These are phyloP conservation scores for Xyliphius kryptos DNA, from an alignment of 2,113 vertebrate species.

Conservation along the genomic window DNA sequence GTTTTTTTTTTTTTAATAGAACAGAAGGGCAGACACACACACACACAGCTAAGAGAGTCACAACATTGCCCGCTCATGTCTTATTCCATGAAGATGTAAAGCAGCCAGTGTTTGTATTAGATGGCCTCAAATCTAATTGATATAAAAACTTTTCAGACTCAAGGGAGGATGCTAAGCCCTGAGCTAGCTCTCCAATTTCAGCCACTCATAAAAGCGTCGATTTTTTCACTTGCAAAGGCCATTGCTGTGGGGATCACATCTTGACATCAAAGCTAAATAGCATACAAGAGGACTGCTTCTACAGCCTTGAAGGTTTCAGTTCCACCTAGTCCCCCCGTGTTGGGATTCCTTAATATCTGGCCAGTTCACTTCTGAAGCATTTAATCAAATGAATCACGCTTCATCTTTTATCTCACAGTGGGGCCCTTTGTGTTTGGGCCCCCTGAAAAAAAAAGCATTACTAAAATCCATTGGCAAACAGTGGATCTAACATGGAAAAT, in stretches of 20 bases:
- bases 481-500: slow-evolving; percentile 73
- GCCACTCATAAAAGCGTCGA: slow-evolving; percentile 40
- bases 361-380: slow-evolving; percentile 30
- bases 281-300: slow-evolving; percentile 53
- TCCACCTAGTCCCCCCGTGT: slow-evolving; percentile 38
- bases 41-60: slow-evolving; percentile 10
- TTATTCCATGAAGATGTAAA: slow-evolving; percentile 61
- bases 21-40: neutral
- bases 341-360: slow-evolving; percentile 44
- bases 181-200: slow-evolving; percentile 50
- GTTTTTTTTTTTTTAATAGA: slow-evolving; percentile 9
- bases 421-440: slow-evolving; percentile 63
- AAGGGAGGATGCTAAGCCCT: slow-evolving; percentile 51
- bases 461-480: slow-evolving; percentile 73
- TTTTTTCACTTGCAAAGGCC: slow-evolving; percentile 37
- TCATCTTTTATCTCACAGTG: slow-evolving; percentile 62
- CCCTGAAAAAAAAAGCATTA: too few relatives aligned
- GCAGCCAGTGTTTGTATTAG: slow-evolving; percentile 47
- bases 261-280: slow-evolving; percentile 67
- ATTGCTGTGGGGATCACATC: slow-evolving; percentile 33
- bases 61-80: slow-evolving; percentile 26
- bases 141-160: slow-evolving; percentile 57
- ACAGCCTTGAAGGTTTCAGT: slow-evolving; percentile 45
- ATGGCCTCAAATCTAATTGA: slow-evolving; percentile 63
- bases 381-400: slow-evolving; percentile 57